These are phyloP conservation scores for Crotalus horridus DNA, from an alignment of 2,113 vertebrate genomes.

Conservation along the genomic window DNA sequence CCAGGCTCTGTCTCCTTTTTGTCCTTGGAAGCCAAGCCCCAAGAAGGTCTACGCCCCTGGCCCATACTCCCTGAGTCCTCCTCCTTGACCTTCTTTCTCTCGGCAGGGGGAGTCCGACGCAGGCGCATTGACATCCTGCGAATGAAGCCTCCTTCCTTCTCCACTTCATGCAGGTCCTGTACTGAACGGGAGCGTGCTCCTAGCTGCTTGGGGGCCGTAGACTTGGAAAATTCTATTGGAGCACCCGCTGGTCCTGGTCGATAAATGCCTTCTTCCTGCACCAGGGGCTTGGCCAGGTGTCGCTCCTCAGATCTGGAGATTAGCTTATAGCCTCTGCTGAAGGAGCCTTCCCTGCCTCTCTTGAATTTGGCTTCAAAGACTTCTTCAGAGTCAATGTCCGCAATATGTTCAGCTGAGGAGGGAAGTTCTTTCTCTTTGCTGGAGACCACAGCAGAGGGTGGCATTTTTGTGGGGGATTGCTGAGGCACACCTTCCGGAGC, in stretches of 20 bases:
- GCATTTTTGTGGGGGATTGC: neutral
- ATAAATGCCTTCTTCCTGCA: conserved; percentile 85
- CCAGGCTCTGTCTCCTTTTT: conserved; percentile 71
- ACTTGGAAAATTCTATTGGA: conserved; percentile 80
- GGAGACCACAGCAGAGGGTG: conserved; percentile 72
- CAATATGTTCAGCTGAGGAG: conserved; percentile 58
- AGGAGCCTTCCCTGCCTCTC: conserved; percentile 82
- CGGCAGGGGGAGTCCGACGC: conserved; percentile 78
- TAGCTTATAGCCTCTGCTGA: conserved; percentile 83
- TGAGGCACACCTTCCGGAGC: neutral
- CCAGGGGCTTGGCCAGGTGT: conserved; percentile 53
- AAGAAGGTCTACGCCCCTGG: conserved; percentile 74
- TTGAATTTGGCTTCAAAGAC: conserved; percentile 96
- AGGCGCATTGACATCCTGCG: conserved; percentile 83
- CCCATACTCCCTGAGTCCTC: conserved; percentile 65
- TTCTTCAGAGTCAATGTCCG: conserved; percentile 90
- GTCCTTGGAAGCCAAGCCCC: conserved; percentile 80
- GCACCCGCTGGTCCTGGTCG: conserved; percentile 84
- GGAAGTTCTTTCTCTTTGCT: conserved; percentile 64
- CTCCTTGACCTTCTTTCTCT: conserved; percentile 77
- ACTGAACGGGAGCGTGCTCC: conserved; percentile 90
- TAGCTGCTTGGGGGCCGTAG: conserved; percentile 62
- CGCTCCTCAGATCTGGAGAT: conserved; percentile 87
- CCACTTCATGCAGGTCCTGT: conserved; percentile 85
- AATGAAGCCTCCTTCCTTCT: conserved; percentile 87